phyloP scores from a whole-genome alignment of 1,140 invertebrate species.

The Musca vetustissima region DNA sequence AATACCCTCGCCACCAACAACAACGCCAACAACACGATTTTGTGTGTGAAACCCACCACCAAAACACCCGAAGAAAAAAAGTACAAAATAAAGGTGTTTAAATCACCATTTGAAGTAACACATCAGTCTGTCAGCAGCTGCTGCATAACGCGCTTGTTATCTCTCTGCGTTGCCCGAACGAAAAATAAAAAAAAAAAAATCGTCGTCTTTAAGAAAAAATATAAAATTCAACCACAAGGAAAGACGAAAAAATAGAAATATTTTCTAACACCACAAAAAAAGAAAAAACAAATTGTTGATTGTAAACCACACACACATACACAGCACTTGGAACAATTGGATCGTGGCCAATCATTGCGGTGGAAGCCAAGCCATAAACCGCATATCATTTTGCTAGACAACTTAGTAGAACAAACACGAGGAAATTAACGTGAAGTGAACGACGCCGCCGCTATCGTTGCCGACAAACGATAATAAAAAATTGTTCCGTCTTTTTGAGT shows the following conservation, averaged over 20 bases:
- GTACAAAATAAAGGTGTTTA: background rate
- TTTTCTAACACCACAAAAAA: background rate
- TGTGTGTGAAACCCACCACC: background rate
- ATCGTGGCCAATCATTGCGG: conserved; percentile 18
- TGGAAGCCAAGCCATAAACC: conserved; percentile 35
- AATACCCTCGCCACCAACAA: background rate
- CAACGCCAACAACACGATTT: background rate
- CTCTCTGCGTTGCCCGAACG: background rate
- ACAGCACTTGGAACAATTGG: too few species aligned
- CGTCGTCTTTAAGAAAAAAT: too few species aligned
- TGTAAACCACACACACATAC: too few species aligned
- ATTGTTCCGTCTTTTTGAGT: too few species aligned
- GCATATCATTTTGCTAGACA: conserved; percentile 33
- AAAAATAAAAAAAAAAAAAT: conserved; percentile 12
- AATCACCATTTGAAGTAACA: conserved; percentile 21
- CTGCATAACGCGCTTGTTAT: conserved; percentile 15
- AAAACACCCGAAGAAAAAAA: conserved; percentile 3
- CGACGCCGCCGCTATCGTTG: too few species aligned
- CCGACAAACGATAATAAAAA: too few species aligned
- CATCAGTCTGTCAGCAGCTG: conserved; percentile 8
- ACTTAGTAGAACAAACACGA: background rate
- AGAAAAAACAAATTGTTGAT: background rate
- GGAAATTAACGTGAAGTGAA: conserved; percentile 46
- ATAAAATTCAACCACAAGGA: background rate
- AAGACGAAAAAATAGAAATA: background rate